Evolutionary conservation across 2,797 vertebrate genomes (phyloP), one percentile per base, ranked within the genome.

Genomic region (Peromyscus aztecus): DNA sequence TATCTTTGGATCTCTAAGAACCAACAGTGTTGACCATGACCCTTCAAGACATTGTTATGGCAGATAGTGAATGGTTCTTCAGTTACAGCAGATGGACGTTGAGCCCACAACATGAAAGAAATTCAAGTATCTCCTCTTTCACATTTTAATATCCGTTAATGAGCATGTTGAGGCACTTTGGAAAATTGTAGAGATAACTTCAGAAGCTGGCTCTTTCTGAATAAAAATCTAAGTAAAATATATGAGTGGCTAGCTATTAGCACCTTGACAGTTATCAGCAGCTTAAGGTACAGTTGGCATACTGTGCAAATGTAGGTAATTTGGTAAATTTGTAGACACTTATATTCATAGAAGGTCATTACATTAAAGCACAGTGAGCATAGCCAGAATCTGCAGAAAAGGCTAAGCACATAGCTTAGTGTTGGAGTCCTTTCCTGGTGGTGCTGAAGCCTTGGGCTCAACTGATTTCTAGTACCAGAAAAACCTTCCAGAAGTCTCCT

Each of bases 1-100:
- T 52, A 13, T 52, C 52, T 52, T 14, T 13, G 13, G 52, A 89
- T 92, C 89, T 77, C 69, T 86, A 92, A 87, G 90, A 95, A 67
- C 52, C 83, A 89, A 29, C 24, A 65, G 17, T 97, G 93, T 71
- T 96, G 52, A 29, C 63, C 81, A 49, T 95, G 93, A 90, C n/a
- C n/a, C 24, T 73, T 97, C 16, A 88, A 90, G 91, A 90, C 80
- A 63, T 10, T 92, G 57, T 93, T 84, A 52, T 69, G 78, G 49
- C 49, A 13, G 63, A 89, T 40, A 94, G 0, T 14, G 63, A 65
- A 21, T 10, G 19, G 83, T 91, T 96, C 63, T 91, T 89, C 88
- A 87, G 29, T 89, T 67, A 10, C 73, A 92, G 23, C 37, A 91
- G 46, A 5, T 65, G 14, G 49, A 92, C 24, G 0, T 73, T 89